Percentiles rank a stretch among this genome's conserved stretches.
Conservation (phyloP, 2,888 invertebrate species). For the Neuroscelio doddi region DNA sequence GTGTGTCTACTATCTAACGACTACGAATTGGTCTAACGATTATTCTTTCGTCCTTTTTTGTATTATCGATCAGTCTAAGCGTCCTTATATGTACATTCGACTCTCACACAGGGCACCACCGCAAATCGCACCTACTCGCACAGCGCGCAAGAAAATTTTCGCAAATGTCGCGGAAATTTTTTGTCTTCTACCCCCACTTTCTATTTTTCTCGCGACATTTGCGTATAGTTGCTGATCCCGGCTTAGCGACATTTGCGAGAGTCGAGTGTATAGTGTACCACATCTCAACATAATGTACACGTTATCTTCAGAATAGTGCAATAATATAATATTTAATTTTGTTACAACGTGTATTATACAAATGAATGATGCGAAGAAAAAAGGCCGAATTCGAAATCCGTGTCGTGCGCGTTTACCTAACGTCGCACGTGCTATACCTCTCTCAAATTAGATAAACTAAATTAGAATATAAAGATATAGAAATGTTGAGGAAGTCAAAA, state of each 20-base stretch:
- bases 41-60: conserved; percentile 44
- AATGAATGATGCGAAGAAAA: conserved; percentile 31
- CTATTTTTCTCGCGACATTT: no score
- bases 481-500: conserved; percentile 35
- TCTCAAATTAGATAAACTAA: conserved; percentile 48
- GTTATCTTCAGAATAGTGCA: conserved; percentile 48
- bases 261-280: conserved; percentile 22
- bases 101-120: no score
- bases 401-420: conserved; percentile 18
- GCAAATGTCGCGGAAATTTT: no score
- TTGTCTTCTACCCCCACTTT: no score
- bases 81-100: conserved; percentile 44
- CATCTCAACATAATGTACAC: conserved; percentile 35
- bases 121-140: no score
- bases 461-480: conserved; percentile 40
- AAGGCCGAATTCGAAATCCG: conserved; percentile 36
- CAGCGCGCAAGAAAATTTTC: no score
- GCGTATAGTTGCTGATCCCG: no score
- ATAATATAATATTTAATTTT: conserved; percentile 50
- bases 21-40: conserved; percentile 43
- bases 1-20: conserved; percentile 44
- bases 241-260: no score
- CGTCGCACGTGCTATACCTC: conserved; percentile 52
- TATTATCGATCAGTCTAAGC: conserved; percentile 41
- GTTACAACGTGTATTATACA: conserved; percentile 45